Percentiles rank a stretch among this genome's conserved stretches.
Evolutionary conservation across 2,797 vertebrate species (phyloP).

Genomic region (Gallirallus australis): DNA sequence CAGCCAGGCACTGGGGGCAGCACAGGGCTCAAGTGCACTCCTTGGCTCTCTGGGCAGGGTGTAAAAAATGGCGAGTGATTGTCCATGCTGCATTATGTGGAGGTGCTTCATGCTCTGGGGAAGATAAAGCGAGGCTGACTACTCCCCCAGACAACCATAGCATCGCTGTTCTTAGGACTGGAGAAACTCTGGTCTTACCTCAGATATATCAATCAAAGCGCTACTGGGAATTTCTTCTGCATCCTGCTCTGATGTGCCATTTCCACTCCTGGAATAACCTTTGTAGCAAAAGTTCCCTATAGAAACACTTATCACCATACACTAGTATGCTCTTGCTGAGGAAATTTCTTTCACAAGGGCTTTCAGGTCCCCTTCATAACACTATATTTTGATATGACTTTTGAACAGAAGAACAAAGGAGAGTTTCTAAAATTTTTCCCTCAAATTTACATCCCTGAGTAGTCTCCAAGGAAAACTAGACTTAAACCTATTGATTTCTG

Average conservation of each 20-base stretch:
- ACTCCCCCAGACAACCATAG: neutral
- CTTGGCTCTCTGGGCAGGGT: neutral
- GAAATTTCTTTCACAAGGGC: neutral
- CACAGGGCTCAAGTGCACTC: rapidly evolving
- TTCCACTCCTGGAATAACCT: neutral
- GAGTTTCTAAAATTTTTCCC: neutral
- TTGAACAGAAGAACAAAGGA: neutral
- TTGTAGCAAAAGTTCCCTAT: neutral
- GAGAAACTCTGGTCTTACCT: rapidly evolving
- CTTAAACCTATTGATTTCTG: neutral
- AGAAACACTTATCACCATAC: neutral
- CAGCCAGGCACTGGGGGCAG: rapidly evolving
- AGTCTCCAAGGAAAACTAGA: neutral
- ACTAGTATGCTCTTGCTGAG: neutral
- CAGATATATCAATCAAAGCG: rapidly evolving
- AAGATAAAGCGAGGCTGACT: neutral
- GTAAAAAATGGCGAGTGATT: neutral
- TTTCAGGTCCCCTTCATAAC: neutral
- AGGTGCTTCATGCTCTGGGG: neutral
- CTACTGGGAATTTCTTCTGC: neutral
- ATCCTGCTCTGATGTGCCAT: neutral
- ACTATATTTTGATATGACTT: neutral
- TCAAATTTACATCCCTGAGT: neutral
- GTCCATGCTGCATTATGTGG: rapidly evolving
- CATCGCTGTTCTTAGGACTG: neutral